Base-by-base conservation (phyloP, 2,797 vertebrate genomes). In the Botia almorhae region DNA sequence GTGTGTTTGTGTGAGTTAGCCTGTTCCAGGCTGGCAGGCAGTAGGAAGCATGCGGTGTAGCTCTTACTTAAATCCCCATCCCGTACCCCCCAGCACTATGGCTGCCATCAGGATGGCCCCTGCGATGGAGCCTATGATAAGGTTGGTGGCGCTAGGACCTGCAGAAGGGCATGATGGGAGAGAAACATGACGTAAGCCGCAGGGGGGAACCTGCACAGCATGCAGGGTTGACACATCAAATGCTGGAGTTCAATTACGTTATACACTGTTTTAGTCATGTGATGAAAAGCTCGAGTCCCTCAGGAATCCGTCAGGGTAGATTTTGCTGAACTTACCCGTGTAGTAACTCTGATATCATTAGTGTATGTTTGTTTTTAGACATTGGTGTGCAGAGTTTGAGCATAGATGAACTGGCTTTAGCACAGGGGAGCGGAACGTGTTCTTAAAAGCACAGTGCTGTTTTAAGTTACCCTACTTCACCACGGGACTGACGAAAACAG, bases 61-160 rank as follows among this genome's bases (percentile, higher is more conserved):
- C 95, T 95, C 96, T 96, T 96, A 96, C 96, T 96, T 96, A 96
- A 96, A 96, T 91, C 96, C 96, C 96, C 96, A 96, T 94, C 95
- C 96, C 93, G 95, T 96, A 91, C 96, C 96, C 94, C 96, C 96
- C 95, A 96, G 96, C 94, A 96, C 96, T 95, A 96, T 96, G 90
- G 96, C 96, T 92, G 95, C 96, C 94, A 96, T 95, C 95, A 96
- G 95, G 95, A 96, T 96, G 94, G 96, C 96, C 92, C 96, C 96
- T 93, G 96, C 96, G 93, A 96, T 96, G 94, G 96, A 96, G 90
- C 96, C 96, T 96, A 96, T 96, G 95, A 96, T 96, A 94, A 96
- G 95, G 93, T 96, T 96, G 94, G 96, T 96, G 93, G 96, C 96
- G 87, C 96, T 96, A 95, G 96, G 96, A 96, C 96, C 96, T 96